These are phyloP conservation scores for Margarornis squamiger DNA, from an alignment of 2,797 vertebrate genomes.

Conservation along the genomic window DNA sequence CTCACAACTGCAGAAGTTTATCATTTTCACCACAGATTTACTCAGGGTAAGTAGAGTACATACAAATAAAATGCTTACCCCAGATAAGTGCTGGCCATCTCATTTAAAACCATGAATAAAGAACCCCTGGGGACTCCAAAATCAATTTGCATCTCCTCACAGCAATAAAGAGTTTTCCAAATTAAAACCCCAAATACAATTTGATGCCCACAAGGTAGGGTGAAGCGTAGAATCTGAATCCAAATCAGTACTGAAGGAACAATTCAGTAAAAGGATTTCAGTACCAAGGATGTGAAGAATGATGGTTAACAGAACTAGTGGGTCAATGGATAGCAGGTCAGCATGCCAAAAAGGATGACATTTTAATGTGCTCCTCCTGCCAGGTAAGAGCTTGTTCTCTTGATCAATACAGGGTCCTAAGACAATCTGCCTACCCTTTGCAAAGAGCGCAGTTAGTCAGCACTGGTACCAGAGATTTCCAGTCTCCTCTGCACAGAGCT, in stretches of 20 bases:
- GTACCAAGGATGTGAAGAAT: not conserved
- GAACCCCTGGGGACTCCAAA: slow-evolving; percentile 18
- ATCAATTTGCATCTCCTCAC: slow-evolving; percentile 18
- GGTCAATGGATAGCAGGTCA: not conserved
- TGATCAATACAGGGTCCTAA: not conserved
- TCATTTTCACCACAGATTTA: slow-evolving; percentile 61
- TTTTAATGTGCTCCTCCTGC: not conserved
- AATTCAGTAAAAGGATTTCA: slow-evolving; percentile 24
- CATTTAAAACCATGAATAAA: slow-evolving; percentile 9
- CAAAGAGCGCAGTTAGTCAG: slow-evolving; percentile 59
- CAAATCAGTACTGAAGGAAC: slow-evolving; percentile 5
- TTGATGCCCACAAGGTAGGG: not conserved
- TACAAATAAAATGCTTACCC: slow-evolving; percentile 16
- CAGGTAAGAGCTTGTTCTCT: not conserved
- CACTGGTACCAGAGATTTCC: slow-evolving; percentile 80
- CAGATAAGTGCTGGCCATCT: slow-evolving; percentile 75
- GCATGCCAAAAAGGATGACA: not conserved
- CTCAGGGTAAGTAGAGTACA: slow-evolving; percentile 44
- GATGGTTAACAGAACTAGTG: slow-evolving; percentile 2
- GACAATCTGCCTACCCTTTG: not conserved
- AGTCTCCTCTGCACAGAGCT: slow-evolving; percentile 90
- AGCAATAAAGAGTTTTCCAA: slow-evolving; percentile 11
- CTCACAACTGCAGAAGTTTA: slow-evolving; percentile 24
- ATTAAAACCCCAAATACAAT: slow-evolving; percentile 15
- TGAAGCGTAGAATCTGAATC: not conserved